Base-by-base conservation (phyloP, 2,888 invertebrate genomes). In the Beris chalybata region DNA sequence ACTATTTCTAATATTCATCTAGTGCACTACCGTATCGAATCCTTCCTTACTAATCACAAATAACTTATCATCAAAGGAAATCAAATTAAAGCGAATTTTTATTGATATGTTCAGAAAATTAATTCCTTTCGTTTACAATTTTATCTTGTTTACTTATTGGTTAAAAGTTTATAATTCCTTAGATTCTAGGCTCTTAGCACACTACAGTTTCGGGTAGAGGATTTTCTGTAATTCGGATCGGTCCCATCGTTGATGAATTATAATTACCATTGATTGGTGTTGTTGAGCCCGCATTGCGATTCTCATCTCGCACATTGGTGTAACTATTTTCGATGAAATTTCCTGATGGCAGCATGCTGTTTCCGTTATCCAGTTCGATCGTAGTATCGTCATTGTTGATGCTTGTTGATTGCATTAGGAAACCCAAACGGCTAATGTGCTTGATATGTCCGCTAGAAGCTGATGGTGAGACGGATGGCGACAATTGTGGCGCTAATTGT, bases 141-240 rank as follows among this genome's bases (percentile, higher is more conserved):
- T 22, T 22, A 45, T 45, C 3, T 45, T 45, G 45, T n/a, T 11
- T n/a, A 45, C n/a, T 45, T 45, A 12, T n/a, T 12, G n/a, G 11
- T 45, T 45, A n/a, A 45, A 45, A 12, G 1, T 12, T 45, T 45
- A n/a, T 12, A 45, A 45, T 3, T 45, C 11, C n/a, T 45, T n/a
- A n/a, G 52, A 52, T 13, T 22, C 47, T 66, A 48, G 32, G 38
- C 38, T 59, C 50, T 74, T 80, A 80, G 74, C 81, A 80, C 74
- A 77, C 77, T 68, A 80, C 78, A 69, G 80, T 76, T 72, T 80
- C 80, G 67, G 80, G 80, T 75, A 81, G 74, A 72, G 81, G 81
- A 74, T 81, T 81, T 73, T 81, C 81, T 61, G 81, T 81, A 70
- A 81, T 81, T 71, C 81, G 80, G 73, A 80, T 80, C 71, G 77